A percentile compares a stretch with the other conserved stretches of the same genome.
phyloP scores from a whole-genome alignment of 2,113 vertebrate genomes.

The Alethe diademata region DNA sequence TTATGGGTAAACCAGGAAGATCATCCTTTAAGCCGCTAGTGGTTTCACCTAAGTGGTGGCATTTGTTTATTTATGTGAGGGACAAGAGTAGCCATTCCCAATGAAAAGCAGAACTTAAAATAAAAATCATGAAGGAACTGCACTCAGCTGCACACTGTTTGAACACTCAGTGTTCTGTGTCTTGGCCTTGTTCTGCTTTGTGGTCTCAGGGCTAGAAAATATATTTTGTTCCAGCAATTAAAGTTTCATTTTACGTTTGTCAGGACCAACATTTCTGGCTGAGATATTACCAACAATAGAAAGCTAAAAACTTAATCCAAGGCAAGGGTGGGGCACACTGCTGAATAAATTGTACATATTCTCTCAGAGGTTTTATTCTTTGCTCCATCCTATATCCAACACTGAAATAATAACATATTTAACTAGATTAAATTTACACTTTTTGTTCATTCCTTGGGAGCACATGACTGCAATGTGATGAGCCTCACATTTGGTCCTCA shows the following conservation, averaged over 20 bases:
- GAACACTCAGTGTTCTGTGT: neutral
- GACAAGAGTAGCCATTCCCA: neutral
- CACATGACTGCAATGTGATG: neutral
- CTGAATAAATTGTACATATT: neutral
- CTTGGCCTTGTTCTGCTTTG: conserved; percentile 22
- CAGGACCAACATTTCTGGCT: neutral
- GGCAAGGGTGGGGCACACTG: neutral
- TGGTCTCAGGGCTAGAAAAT: neutral
- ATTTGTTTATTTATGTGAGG: neutral
- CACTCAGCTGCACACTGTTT: neutral
- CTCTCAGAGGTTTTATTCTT: neutral
- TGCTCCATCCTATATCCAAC: neutral
- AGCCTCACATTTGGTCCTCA: neutral
- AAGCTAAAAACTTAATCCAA: neutral
- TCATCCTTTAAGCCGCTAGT: neutral
- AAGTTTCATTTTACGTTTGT: neutral
- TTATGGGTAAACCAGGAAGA: neutral
- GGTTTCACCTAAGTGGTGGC: neutral
- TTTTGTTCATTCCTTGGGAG: neutral
- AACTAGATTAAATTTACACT: neutral
- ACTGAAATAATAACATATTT: neutral
- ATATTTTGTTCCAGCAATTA: neutral
- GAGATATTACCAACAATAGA: neutral
- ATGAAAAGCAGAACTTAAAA: neutral
- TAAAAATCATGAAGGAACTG: neutral